These are phyloP conservation scores for Phenganax marumi DNA, from an alignment of 92 coral and sea anemone genomes.

Conservation along the genomic window DNA sequence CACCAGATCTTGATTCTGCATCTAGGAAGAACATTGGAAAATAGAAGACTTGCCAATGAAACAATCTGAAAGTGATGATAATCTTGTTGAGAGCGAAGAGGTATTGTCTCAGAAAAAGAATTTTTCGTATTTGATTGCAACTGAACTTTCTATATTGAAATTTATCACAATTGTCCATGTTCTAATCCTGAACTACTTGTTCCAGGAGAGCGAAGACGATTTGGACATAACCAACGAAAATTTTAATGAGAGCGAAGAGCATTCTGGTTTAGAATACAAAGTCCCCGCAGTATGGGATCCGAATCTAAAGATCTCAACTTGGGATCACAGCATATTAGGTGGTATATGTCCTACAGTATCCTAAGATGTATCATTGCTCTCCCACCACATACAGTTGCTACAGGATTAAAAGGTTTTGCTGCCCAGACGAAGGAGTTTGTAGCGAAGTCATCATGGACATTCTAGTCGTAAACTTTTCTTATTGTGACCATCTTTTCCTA, in stretches of 20 bases:
- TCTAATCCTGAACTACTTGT: neutral
- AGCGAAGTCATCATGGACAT: neutral
- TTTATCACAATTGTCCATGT: too few relatives aligned
- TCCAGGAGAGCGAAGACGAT: neutral
- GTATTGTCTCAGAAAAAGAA: neutral
- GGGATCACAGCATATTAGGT: constrained; percentile 93
- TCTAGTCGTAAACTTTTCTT: neutral
- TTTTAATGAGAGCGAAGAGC: constrained; percentile 6
- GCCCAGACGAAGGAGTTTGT: neutral
- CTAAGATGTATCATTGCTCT: neutral
- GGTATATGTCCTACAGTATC: constrained; percentile 41
- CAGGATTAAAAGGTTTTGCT: neutral
- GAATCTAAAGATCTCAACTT: constrained; percentile 68
- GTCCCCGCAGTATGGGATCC: constrained; percentile 73
- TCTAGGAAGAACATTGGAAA: constrained; percentile 96
- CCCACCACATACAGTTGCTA: neutral
- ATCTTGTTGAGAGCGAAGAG: constrained; percentile 55
- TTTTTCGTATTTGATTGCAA: too few relatives aligned
- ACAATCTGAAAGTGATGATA: constrained; percentile 73
- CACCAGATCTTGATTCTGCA: neutral
- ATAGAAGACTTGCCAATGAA: constrained; percentile 79
- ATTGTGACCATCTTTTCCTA: neutral
- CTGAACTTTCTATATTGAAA: too few relatives aligned
- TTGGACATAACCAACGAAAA: neutral
- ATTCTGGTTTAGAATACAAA: neutral